Evolutionary conservation across 2,888 invertebrate genomes (phyloP).

Genomic region (Laothoe populi): DNA sequence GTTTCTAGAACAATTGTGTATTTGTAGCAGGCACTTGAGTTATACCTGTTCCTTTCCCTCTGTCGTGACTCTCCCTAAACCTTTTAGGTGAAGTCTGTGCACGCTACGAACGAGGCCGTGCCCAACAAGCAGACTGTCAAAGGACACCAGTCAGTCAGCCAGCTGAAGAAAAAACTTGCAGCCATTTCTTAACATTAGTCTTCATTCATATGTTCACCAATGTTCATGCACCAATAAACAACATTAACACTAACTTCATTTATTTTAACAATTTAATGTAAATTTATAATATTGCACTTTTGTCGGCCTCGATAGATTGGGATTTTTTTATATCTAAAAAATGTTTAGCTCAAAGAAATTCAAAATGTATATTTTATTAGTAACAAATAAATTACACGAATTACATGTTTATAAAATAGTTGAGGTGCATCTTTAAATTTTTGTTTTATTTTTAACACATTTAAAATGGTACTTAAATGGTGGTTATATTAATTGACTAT

Average conservation of each 20-base stretch:
- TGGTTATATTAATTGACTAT: background rate
- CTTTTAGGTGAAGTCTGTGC: constrained; percentile 65
- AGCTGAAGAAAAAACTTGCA: constrained; percentile 72
- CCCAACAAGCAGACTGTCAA: constrained; percentile 67
- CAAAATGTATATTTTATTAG: background rate
- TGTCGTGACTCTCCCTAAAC: constrained; percentile 32
- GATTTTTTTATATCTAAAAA: background rate
- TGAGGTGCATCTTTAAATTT: constrained; percentile 1
- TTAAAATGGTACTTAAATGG: background rate
- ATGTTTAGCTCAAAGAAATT: background rate
- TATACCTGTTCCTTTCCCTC: background rate
- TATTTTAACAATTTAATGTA: background rate
- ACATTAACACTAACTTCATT: background rate
- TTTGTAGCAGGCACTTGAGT: constrained; percentile 6
- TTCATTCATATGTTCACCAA: constrained; percentile 33
- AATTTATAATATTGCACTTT: background rate
- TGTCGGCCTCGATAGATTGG: background rate
- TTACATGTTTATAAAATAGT: background rate
- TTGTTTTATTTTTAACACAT: background rate
- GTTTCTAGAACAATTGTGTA: background rate
- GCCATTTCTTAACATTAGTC: constrained; percentile 51
- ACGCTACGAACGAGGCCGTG: constrained; percentile 79
- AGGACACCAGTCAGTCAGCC: constrained; percentile 70
- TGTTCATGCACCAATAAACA: no score
- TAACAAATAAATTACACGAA: background rate